Base-by-base conservation (phyloP, 2,888 invertebrate genomes). In the Liposcelis brunnea region DNA sequence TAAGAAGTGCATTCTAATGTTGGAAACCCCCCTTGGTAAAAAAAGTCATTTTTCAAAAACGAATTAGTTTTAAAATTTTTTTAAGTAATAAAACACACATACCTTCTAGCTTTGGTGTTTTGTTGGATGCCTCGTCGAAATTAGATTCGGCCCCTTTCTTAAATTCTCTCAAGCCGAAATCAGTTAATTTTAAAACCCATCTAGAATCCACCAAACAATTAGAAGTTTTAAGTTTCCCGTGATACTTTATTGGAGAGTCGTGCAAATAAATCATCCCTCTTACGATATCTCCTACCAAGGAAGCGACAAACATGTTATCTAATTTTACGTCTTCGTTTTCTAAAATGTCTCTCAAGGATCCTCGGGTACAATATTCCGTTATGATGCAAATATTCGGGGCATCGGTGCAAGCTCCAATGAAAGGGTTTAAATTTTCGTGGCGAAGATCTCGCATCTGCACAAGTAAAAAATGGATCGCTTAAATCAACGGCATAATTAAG, bases 251-350 rank as follows among this genome's bases (percentile, higher is more conserved):
- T 6, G 15, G 40, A 40, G 40, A 40, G 4, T 40, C 40, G 21
- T 40, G 40, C 10, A 40, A 21, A 40, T 19, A 40, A 19, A 21
- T 40, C 15, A 40, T 74, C 68, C 93, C 94, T 69, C 90, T 74
- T 56, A 95, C 79, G 52, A 97, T 85, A 64, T 95, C 95, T 46
- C 85, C 90, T 11, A 94, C 83, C 51, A 95, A 72, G 6, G 94
- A 94, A 19, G 94, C 91, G 52, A 90, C 80, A 63, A 95, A 95
- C 84, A 95, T 90, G 58, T 85, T 84, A 64, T 95, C 95, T 57
- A 94, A 68, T 65, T 91, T 91, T 52, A 95, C 81, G 61, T 95
- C 91, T 58, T 90, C 86, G 61, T 95, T 94, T 59, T 90, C 86
- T 48, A 97, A 67, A 55, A 95, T 87, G 62, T 97, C 86, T 82